Evolutionary conservation across 1,140 invertebrate genomes (phyloP).

Genomic region (Neelides sp.): DNA sequence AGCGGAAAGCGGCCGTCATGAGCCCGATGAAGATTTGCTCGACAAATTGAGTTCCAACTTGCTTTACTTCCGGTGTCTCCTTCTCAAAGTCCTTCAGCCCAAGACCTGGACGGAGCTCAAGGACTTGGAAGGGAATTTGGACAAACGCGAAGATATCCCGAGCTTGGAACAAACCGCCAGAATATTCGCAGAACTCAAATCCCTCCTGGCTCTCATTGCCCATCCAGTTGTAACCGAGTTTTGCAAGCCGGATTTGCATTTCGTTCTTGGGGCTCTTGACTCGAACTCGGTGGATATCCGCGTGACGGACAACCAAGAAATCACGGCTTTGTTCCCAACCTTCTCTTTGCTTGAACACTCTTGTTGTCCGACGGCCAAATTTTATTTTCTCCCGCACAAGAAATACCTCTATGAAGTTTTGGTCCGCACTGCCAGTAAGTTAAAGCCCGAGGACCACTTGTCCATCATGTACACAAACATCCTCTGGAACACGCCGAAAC

Average conservation of each 20-base stretch:
- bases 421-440: constrained; percentile 31
- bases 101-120: constrained; percentile 16
- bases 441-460: constrained; percentile 33
- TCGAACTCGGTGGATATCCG: constrained; percentile 32
- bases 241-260: constrained; percentile 31
- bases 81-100: constrained; percentile 13
- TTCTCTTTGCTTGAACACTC: constrained; percentile 34
- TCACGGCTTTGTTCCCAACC: constrained; percentile 31
- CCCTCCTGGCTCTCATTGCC: constrained; percentile 9
- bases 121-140: constrained; percentile 14
- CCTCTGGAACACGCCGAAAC: constrained; percentile 34
- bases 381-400: constrained; percentile 26
- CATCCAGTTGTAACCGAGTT: constrained; percentile 9
- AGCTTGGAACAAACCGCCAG: constrained; percentile 21
- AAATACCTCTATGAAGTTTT: constrained; percentile 24
- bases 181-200: constrained; percentile 19
- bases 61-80: constrained; percentile 20
- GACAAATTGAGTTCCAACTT: constrained; percentile 13
- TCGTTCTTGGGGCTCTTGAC: constrained; percentile 33
- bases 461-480: constrained; percentile 34
- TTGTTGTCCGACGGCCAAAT: constrained; percentile 33
- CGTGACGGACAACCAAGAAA: constrained; percentile 13
- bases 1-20: background rate
- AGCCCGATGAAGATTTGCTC: background rate
- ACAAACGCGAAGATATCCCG: constrained; percentile 9